A percentile compares a stretch with the other conserved stretches of the same genome.
These are phyloP conservation scores for Artibeus lituratus DNA, from an alignment of 2,797 vertebrate species.

Conservation along the genomic window DNA sequence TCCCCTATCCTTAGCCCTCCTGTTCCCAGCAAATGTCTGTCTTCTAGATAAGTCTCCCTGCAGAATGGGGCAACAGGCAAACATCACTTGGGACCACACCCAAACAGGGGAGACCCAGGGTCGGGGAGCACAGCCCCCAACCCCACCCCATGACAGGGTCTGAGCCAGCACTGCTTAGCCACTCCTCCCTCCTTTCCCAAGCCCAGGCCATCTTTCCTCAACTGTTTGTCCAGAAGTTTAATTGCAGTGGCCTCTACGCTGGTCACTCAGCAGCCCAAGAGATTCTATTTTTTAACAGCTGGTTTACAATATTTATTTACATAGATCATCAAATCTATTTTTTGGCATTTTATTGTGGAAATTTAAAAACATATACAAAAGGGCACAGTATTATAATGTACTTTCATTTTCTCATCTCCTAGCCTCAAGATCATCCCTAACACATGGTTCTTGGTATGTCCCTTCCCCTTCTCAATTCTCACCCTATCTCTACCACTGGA, in stretches of 20 bases:
- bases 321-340: not conserved
- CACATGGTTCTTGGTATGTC: not conserved
- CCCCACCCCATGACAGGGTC: not conserved
- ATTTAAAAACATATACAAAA: not conserved
- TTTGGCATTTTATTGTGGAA: not conserved
- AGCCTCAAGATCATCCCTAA: not conserved
- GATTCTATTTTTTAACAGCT: not conserved
- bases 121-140: not conserved
- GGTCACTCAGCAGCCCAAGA: not conserved
- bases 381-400: too few relatives aligned
- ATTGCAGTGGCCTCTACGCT: not conserved
- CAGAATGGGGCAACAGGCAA: not conserved
- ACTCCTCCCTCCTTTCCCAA: not conserved
- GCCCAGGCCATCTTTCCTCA: not conserved
- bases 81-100: not conserved
- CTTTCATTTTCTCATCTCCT: not conserved
- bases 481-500: not conserved
- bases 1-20: not conserved
- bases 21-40: not conserved
- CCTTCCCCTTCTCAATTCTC: not conserved
- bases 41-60: not conserved
- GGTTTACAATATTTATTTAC: not conserved
- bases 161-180: not conserved
- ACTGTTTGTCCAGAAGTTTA: not conserved
- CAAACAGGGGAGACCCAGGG: not conserved